Conservation (phyloP, 2,113 vertebrate genomes). For the Hippoglossus stenolepis region DNA sequence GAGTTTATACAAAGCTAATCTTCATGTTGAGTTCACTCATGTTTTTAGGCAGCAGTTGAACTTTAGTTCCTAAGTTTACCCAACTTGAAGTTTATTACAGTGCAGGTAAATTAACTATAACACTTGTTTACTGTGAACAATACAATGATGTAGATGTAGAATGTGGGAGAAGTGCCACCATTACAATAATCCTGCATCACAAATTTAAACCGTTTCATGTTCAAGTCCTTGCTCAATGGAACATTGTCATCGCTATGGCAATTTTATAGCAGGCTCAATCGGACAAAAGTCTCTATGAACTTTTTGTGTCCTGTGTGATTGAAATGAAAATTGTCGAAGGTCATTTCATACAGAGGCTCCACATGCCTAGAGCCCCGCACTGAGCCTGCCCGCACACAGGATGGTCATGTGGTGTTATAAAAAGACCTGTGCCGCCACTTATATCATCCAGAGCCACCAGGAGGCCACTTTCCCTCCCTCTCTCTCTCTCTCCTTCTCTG, state of each 20-base stretch:
- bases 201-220: background rate
- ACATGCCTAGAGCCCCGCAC: slow-evolving; percentile 19
- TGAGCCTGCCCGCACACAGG: slow-evolving; percentile 10
- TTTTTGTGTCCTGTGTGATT: slow-evolving; percentile 9
- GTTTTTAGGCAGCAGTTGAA: too few species aligned
- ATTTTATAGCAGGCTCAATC: slow-evolving; percentile 22
- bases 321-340: slow-evolving; percentile 49
- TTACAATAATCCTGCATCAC: background rate
- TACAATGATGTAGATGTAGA: too few species aligned
- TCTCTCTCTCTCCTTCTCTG: slow-evolving; percentile 16
- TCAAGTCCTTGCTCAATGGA: slow-evolving; percentile 25
- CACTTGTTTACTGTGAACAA: background rate
- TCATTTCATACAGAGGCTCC: slow-evolving; percentile 45
- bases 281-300: slow-evolving; percentile 11
- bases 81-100: too few species aligned
- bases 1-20: too few species aligned
- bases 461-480: slow-evolving; percentile 53
- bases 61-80: too few species aligned
- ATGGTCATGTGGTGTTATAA: slow-evolving; percentile 61
- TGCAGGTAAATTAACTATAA: background rate
- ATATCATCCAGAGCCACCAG: slow-evolving; percentile 76
- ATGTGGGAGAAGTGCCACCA: too few species aligned
- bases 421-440: slow-evolving; percentile 57
- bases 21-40: too few species aligned
- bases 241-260: background rate